Base-by-base conservation (phyloP, 2,888 invertebrate genomes). In the Diarsia dahlii region DNA sequence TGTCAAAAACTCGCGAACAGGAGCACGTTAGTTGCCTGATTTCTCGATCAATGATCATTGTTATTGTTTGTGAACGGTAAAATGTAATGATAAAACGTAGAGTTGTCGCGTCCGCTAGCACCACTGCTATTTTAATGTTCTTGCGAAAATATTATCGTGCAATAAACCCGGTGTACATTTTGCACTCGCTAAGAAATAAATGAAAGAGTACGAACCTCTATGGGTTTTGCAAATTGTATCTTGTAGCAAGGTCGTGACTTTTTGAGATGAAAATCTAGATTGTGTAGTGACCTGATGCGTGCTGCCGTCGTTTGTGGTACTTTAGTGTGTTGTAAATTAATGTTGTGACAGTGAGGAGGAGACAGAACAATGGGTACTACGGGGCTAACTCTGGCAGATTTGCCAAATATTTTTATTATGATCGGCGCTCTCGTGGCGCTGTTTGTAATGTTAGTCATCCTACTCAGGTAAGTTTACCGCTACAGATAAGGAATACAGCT, bases 341-440 rank as follows among this genome's bases (percentile, higher is more conserved):
- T 90, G 88, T 90, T 90, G 93, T 92, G 91, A 90, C 89, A 91
- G 89, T 88, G 87, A 76, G 65, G 65, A 74, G 78, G 76, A 71
- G 58, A 72, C 56, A 77, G 83, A 80, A 92, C 86, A 85, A 96
- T 96, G 96, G 96, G 96, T 82, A 92, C 95, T n/a, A 92, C 94
- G 2, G 95, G 95, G 64, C 96, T 98, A 87, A 98, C 98, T 83
- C 97, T 98, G 92, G 97, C 98, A 82, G 98, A 98, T 94, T 96
- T 98, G 94, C 97, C 98, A 89, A 98, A 98, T 95, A 97, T 98
- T 93, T 97, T 98, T 94, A 98, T 98, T 89, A 98, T 98, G 94
- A 97, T 98, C 86, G 98, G 97, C 68, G 97, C 98, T 81, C 95
- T 98, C 78, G 97, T 98, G 90, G 98, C 98, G 92, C 97, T 98